Evolutionary conservation across 2,113 vertebrate genomes (phyloP).

Genomic region (Cyanistes caeruleus): DNA sequence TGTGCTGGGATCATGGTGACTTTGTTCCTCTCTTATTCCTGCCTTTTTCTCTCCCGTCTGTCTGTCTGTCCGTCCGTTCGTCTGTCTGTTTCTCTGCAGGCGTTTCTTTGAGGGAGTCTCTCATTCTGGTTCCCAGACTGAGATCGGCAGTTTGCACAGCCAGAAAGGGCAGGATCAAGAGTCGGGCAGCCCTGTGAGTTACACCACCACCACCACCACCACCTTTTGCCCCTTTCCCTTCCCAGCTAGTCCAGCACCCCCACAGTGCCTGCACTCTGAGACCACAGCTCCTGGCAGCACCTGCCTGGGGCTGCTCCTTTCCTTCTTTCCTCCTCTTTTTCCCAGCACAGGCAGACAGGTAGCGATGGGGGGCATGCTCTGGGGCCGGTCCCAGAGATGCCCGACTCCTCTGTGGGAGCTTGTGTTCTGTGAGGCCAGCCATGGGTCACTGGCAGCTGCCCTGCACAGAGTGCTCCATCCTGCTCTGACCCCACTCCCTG

Average conservation of each 20-base stretch:
- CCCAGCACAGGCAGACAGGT: slow-evolving; percentile 27
- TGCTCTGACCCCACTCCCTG: not conserved
- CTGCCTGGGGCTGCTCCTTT: slow-evolving; percentile 11
- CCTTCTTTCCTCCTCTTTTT: slow-evolving; percentile 47
- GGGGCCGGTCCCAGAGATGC: not conserved
- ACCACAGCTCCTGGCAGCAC: not conserved
- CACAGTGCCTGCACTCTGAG: not conserved
- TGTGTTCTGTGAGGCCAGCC: not conserved
- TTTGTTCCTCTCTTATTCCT: slow-evolving; percentile 70
- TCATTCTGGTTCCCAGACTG: slow-evolving; percentile 97
- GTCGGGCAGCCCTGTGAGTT: slow-evolving; percentile 91
- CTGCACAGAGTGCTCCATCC: accelerated
- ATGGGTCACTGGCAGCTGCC: not conserved
- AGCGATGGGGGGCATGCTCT: not conserved
- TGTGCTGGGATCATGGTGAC: slow-evolving; percentile 32
- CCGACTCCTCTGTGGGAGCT: not conserved
- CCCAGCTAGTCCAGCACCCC: not conserved
- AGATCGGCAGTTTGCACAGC: slow-evolving; percentile 96
- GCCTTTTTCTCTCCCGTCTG: slow-evolving; percentile 63
- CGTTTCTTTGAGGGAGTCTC: slow-evolving; percentile 97
- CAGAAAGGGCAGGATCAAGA: slow-evolving; percentile 88
- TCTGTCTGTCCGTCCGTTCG: slow-evolving; percentile 62
- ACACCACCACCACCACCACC: slow-evolving; percentile 6
- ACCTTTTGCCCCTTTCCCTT: not conserved
- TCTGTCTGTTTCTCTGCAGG: slow-evolving; percentile 82